phyloP scores from a whole-genome alignment of 1,140 invertebrate species.

The Cylas formicarius region DNA sequence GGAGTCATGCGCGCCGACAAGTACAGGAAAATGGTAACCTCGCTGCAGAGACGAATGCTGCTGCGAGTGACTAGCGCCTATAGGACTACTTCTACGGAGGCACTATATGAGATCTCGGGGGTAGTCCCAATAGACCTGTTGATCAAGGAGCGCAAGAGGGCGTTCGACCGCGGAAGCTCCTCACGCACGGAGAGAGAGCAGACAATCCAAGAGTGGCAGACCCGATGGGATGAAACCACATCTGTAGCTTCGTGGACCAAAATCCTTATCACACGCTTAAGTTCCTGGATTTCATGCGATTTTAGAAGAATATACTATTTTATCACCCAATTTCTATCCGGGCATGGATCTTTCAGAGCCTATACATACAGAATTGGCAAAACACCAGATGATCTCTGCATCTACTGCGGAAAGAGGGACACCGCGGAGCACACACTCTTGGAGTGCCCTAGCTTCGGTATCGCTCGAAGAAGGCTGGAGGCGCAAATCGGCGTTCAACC shows the following conservation, averaged over 20 bases:
- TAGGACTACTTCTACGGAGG: slow-evolving; percentile 12
- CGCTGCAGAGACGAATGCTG: slow-evolving; percentile 1
- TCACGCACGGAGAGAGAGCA: not conserved
- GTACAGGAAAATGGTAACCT: slow-evolving; percentile 3
- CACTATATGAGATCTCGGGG: slow-evolving; percentile 3
- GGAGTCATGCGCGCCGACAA: not conserved
- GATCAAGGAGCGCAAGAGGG: slow-evolving; percentile 11
- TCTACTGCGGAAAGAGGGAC: slow-evolving; percentile 24
- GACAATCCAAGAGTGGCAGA: slow-evolving; percentile 4
- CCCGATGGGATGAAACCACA: slow-evolving; percentile 4
- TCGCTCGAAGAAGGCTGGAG: too few relatives aligned
- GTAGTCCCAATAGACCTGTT: slow-evolving; percentile 11
- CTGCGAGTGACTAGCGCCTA: slow-evolving; percentile 4
- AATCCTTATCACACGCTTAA: slow-evolving; percentile 13
- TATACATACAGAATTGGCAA: slow-evolving; percentile 14
- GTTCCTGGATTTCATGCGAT: slow-evolving; percentile 15
- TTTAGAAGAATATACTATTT: slow-evolving; percentile 25
- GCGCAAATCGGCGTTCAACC: too few relatives aligned
- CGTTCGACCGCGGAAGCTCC: too few relatives aligned
- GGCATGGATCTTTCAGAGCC: slow-evolving; percentile 5
- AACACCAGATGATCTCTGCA: slow-evolving; percentile 5
- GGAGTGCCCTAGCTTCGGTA: slow-evolving; percentile 33
- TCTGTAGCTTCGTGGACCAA: slow-evolving; percentile 14
- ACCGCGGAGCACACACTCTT: not conserved
- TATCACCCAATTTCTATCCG: slow-evolving; percentile 28